Base-by-base conservation (phyloP, 1,140 invertebrate genomes). In the Myzus persicae region DNA sequence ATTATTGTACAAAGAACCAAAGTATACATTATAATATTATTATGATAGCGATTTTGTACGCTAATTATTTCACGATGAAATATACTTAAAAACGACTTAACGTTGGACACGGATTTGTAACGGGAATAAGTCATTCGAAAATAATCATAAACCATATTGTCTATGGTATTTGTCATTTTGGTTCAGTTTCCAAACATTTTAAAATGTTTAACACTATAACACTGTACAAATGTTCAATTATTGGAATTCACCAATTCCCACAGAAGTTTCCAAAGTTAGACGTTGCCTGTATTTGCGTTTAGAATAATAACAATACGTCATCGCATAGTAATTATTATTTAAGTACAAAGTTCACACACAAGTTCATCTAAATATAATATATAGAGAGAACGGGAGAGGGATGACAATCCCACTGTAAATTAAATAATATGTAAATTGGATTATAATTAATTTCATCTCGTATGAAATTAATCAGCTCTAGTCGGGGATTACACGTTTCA, bases 371-470 rank as follows among this genome's bases (percentile, higher is more conserved):
- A 9, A 26, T 59, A 59, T 59, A 59, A 59, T 26, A 6, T 26
- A 59, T 9, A 59, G 7, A n/a, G 9, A n/a, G 31, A 67, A 67
- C 59, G 0, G 18, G 36, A 38, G 20, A 81, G n/a, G 7, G 76
- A 81, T 22, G 76, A 38, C 67, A 76, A 76, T 76, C n/a, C 36
- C 67, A 1, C 76, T 36, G 6, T 36, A 38, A 67, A 67, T 67
- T 67, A 67, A 67, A 67, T 67, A 67, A 20, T 38, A 38, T 18
- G 36, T 38, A 81, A 36, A 81, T 81, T 81, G 36, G 20, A 81
- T 81, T 81, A 81, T 36, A 81, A 81, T 81, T 81, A 81, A 81
- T 81, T 81, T 81, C 7, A 81, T 81, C n/a, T 81, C 36, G 20
- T 38, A 81, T 38, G 36, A 81, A 38, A 81, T 81, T 38, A 20